phyloP scores from a whole-genome alignment of 1,140 invertebrate species.

The Chironomus tepperi region DNA sequence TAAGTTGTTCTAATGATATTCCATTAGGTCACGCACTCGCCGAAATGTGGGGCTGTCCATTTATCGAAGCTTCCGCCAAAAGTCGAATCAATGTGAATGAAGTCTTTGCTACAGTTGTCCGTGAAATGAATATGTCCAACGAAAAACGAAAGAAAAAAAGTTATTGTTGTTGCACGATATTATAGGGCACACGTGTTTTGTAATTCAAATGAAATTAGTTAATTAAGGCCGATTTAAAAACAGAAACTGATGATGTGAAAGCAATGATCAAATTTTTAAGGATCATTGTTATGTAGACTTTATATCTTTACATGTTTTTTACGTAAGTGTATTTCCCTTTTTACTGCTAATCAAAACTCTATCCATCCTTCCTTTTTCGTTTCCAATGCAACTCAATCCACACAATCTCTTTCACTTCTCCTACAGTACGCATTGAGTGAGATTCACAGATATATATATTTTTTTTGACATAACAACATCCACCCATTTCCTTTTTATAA shows the following conservation, averaged over 20 bases:
- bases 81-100: conserved; percentile 98
- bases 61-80: conserved; percentile 98
- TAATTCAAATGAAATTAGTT: conserved; percentile 1
- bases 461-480: no score
- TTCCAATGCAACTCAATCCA: no score
- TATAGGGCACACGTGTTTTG: conserved; percentile 15
- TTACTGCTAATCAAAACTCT: no score
- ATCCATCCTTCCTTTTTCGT: no score
- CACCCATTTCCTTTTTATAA: no score
- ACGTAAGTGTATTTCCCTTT: no score
- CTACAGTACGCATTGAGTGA: no score
- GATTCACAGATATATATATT: no score
- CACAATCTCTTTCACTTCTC: no score
- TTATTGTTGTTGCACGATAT: conserved; percentile 67
- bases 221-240: conserved; percentile 5
- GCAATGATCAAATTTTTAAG: not conserved
- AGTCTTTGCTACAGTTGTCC: conserved; percentile 98
- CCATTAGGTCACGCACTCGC: conserved; percentile 59
- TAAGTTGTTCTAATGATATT: not conserved
- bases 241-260: not conserved
- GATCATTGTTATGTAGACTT: not conserved
- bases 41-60: conserved; percentile 92
- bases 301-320: not conserved
- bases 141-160: conserved; percentile 89
- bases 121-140: conserved; percentile 97